Evolutionary conservation across 2,888 invertebrate species (phyloP).

Genomic region (Amiota mariae): DNA sequence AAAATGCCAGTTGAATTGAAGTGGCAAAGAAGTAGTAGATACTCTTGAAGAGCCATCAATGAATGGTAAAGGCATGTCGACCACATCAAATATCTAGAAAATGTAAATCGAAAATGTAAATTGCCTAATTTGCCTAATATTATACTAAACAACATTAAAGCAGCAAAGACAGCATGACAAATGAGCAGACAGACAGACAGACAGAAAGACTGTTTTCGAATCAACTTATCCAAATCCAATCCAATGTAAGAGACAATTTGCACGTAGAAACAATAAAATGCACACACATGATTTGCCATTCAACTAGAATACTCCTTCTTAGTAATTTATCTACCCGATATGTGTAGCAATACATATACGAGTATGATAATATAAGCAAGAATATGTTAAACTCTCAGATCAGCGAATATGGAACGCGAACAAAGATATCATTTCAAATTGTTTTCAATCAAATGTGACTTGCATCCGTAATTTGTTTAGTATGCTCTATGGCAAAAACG

Average conservation of each 20-base stretch:
- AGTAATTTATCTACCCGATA: background rate
- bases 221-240: no score
- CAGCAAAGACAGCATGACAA: no score
- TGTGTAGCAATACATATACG: background rate
- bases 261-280: constrained; percentile 62
- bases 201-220: no score
- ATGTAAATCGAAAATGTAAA: no score
- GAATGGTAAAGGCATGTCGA: no score
- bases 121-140: no score
- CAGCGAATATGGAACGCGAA: constrained; percentile 17
- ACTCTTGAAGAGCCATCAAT: no score
- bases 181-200: no score
- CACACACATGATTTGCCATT: constrained; percentile 49
- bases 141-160: no score
- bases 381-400: constrained; percentile 1
- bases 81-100: no score
- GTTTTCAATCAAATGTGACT: constrained; percentile 66
- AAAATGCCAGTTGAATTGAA: no score
- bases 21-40: no score
- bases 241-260: constrained; percentile 54
- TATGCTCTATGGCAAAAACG: background rate
- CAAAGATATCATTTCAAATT: constrained; percentile 62
- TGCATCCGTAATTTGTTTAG: constrained; percentile 61
- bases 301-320: constrained; percentile 14
- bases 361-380: background rate